Evolutionary conservation across 2,888 invertebrate species (phyloP).

Genomic region (Acronicta leporina): DNA sequence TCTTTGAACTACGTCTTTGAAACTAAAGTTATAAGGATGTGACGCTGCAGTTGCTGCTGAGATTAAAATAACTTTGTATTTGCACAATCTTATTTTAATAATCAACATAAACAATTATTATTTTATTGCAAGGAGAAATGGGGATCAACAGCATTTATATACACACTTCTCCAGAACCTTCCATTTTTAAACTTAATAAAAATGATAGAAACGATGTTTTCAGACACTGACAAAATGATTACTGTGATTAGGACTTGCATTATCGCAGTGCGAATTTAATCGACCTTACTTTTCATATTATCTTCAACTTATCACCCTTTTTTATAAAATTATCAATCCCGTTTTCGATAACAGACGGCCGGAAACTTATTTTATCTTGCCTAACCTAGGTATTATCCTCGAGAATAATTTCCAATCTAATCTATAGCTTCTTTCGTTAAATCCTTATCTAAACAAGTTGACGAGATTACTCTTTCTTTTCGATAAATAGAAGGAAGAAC

Average conservation of each 20-base stretch:
- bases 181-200: slow-evolving; percentile 22
- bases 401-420: neutral
- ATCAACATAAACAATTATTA: no score
- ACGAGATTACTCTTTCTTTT: neutral
- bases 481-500: neutral
- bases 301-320: neutral
- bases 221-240: slow-evolving; percentile 28
- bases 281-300: slow-evolving; percentile 41
- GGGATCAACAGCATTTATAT: neutral
- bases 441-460: neutral
- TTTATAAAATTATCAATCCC: slow-evolving; percentile 3
- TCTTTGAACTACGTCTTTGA: no score
- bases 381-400: neutral
- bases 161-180: slow-evolving; percentile 32
- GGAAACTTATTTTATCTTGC: neutral
- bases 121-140: neutral
- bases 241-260: slow-evolving; percentile 25
- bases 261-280: slow-evolving; percentile 33
- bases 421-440: neutral
- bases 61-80: no score
- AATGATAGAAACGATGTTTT: slow-evolving; percentile 20
- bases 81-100: no score
- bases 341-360: neutral
- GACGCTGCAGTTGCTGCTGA: no score
- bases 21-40: no score